Evolutionary conservation across 2,888 invertebrate genomes (phyloP), one percentile per base, ranked within the genome.

Genomic region (Salticus scenicus): DNA sequence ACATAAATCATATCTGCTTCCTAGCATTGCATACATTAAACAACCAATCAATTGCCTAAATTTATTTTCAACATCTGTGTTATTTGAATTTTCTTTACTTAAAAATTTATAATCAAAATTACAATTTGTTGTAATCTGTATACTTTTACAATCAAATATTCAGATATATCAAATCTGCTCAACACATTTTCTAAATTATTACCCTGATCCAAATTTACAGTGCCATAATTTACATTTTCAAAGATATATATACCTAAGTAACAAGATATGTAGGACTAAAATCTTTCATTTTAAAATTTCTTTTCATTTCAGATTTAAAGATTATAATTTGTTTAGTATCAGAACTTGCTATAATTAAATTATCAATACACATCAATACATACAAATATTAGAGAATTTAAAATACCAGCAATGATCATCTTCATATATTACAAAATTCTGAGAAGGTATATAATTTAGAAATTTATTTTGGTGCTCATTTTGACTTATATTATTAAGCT

Each of bases 121-220:
- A 20, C 20, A 10, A 51, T 51, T n/a, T n/a, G 17, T 51, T 51
- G 51, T 4, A 10, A n/a, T 51, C 7, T 8, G 17, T 4, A 67
- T 33, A 67, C 31, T 67, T 67, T 67, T 67, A 28, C 31, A 67
- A 33, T 67, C 67, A 67, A 67, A n/a, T n/a, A n/a, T n/a, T n/a
- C n/a, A n/a, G n/a, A 67, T 33, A 67, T 67, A 67, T 33, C 67
- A 67, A 67, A 67, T 20, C 31, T 67, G 30, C 31, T 67, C 17
- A 30, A 30, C 7, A 67, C n/a, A 33, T 67, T 67, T 67, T 67
- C 31, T 33, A 67, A 67, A 17, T 57, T 20, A 7, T 57, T 57
- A 24, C 24, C 2, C 7, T n/a, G 57, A 57, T 27, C 20, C 24
- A 57, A 57, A 57, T 10, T 20, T 24, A 57, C 20, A 57, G 1